These are phyloP conservation scores for Anas platyrhynchos DNA, from an alignment of 2,113 vertebrate genomes.

Conservation along the genomic window DNA sequence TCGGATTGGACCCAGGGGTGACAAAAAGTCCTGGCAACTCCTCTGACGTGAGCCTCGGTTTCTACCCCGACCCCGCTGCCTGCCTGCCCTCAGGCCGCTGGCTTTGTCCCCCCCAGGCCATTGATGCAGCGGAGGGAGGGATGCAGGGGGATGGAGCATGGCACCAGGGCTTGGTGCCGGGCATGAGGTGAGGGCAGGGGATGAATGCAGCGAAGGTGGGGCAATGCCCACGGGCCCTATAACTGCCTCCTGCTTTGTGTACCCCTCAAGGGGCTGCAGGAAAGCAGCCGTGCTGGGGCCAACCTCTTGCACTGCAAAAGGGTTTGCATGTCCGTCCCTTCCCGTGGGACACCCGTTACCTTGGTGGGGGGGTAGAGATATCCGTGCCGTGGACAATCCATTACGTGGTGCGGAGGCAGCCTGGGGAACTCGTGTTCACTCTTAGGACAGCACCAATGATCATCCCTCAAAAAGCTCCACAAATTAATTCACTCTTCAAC, in stretches of 20 bases:
- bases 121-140: not conserved
- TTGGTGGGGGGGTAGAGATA: not conserved
- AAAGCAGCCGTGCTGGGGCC: not conserved
- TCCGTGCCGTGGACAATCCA: rapidly evolving
- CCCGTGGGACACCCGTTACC: not conserved
- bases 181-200: too few relatives aligned
- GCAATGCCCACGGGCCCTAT: not conserved
- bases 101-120: not conserved
- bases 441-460: rapidly evolving
- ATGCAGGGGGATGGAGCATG: not conserved
- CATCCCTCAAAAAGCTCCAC: not conserved
- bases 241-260: not conserved
- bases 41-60: not conserved
- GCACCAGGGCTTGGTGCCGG: not conserved
- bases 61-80: not conserved
- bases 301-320: rapidly evolving
- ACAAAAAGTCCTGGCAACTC: not conserved
- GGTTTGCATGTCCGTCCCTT: rapidly evolving
- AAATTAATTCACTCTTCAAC: not conserved
- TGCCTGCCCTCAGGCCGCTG: rapidly evolving
- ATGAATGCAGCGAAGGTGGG: not conserved
- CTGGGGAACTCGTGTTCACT: rapidly evolving
- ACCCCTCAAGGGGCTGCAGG: not conserved
- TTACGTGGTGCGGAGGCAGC: not conserved
- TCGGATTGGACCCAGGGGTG: not conserved